Base-by-base conservation (phyloP, 2,888 invertebrate species). In the Nemurella pictetii region DNA sequence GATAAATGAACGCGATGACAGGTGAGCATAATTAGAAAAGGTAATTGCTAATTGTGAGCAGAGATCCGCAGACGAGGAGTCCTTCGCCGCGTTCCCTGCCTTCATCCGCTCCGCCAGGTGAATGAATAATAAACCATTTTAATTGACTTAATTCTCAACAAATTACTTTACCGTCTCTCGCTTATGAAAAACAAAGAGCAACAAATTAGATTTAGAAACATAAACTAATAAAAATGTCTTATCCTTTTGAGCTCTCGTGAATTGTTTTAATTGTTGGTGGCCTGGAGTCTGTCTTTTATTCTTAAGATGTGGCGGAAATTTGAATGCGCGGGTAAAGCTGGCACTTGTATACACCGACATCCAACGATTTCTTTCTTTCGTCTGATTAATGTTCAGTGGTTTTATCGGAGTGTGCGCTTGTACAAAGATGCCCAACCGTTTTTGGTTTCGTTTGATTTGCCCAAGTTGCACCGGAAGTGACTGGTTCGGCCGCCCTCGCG, bases 101-200 rank as follows among this genome's bases (percentile, higher is more conserved):
- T 72, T 82, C 82, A 72, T 82, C 82, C 82, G 82, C 82, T 27
- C 28, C 36, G 82, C n/a, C 82, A 82, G 82, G 82, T 82, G 82
- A 72, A 82, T 72, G 82, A n/a, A 82, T 82, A 82, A 55, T 55
- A 55, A 55, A 55, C 55, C 55, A 55, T 55, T 55, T 20, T 55
- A 12, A 55, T 55, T 7, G 55, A 55, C 55, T 81, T 81, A 81
- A 81, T 81, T 81, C 35, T 32, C 28, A 32, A 81, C 81, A 81
- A 35, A 81, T 81, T 81, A 35, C 55, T 27, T 28, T n/a, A 15
- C 82, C 15, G 28, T n/a, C 55, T 55, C 26, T 82, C 55, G 12
- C 27, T 82, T 55, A 26, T 72, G 3, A 78, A 78, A 78, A 28
- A 82, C 82, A 82, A 81, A 81, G 81, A 7, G 25, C 36, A 32